phyloP scores from a whole-genome alignment of 2,113 vertebrate genomes.

The Siniperca knerii region DNA sequence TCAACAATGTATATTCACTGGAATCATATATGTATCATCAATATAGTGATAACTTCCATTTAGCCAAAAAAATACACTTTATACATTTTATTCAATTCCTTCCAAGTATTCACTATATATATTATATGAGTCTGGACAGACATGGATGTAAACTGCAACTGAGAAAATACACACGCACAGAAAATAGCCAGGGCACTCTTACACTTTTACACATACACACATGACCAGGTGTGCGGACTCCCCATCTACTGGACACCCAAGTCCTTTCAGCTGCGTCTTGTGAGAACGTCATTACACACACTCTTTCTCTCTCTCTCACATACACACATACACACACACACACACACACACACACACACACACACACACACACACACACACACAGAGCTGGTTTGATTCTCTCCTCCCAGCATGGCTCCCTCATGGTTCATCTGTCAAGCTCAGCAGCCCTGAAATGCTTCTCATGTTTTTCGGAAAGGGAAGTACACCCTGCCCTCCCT shows the following conservation, averaged over 20 bases:
- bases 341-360: conserved; percentile 15
- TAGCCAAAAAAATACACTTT: too few species aligned
- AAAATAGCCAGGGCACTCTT: not conserved
- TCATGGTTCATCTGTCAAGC: conserved; percentile 56
- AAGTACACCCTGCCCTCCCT: conserved; percentile 4
- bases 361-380: conserved; percentile 15
- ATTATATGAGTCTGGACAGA: too few species aligned
- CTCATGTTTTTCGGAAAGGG: conserved; percentile 48
- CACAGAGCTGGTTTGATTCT: conserved; percentile 49
- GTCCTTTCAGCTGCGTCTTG: conserved; percentile 13
- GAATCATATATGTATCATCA: too few species aligned
- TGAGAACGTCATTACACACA: not conserved
- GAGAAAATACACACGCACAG: conserved; percentile 5
- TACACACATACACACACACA: too few species aligned
- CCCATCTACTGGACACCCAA: not conserved
- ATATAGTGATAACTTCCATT: too few species aligned
- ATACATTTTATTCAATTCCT: too few species aligned
- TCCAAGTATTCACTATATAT: too few species aligned
- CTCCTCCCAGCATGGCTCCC: conserved; percentile 48
- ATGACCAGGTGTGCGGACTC: not conserved
- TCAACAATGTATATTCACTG: too few species aligned
- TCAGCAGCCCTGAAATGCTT: conserved; percentile 55
- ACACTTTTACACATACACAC: conserved; percentile 1
- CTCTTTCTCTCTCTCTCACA: not conserved
- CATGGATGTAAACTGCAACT: too few species aligned